Base-by-base conservation (phyloP, 2,888 invertebrate species). In the Erpobdella octoculata region DNA sequence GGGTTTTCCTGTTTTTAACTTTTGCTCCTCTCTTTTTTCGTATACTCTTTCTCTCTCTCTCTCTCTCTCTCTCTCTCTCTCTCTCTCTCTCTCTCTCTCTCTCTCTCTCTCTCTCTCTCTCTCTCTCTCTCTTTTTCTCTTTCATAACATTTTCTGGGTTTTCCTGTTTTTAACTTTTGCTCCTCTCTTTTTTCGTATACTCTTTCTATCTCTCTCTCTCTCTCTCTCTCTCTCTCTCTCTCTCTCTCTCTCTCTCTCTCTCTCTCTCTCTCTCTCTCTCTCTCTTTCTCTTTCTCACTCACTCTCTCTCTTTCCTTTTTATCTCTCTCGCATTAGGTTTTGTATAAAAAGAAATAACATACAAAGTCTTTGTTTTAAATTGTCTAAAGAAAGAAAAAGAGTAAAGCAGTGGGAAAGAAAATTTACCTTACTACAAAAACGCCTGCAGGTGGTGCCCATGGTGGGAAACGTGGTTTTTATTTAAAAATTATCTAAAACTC, bases 221-320 rank as follows among this genome's bases (percentile, higher is more conserved):
- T n/a, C n/a, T n/a, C n/a, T 4, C 67, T 71, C 33, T 69, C 25
- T 35, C 41, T 71, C 68, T 70, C 37, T 31, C 71, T 33, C 37
- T 28, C 61, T 65, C 64, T 68, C 65, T 68, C 65, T 68, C 9
- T 68, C 64, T 67, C 69, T 68, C 18, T 68, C 12, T 9, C 25
- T 9, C 28, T 71, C 67, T 33, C n/a, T 70, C 1, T 71, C 12
- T 6, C 70, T 5, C 36, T 66, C 37, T n/a, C n/a, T n/a, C n/a
- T n/a, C n/a, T n/a, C n/a, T n/a, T n/a, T n/a, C n/a, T n/a, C n/a
- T n/a, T n/a, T n/a, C n/a, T n/a, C n/a, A n/a, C n/a, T n/a, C n/a
- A n/a, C n/a, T n/a, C n/a, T n/a, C n/a, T n/a, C n/a, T n/a, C n/a
- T n/a, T n/a, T n/a, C n/a, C n/a, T n/a, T n/a, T n/a, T n/a, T n/a